Conservation (phyloP, 2,888 invertebrate species). For the Drosophila parthenogenetica region DNA sequence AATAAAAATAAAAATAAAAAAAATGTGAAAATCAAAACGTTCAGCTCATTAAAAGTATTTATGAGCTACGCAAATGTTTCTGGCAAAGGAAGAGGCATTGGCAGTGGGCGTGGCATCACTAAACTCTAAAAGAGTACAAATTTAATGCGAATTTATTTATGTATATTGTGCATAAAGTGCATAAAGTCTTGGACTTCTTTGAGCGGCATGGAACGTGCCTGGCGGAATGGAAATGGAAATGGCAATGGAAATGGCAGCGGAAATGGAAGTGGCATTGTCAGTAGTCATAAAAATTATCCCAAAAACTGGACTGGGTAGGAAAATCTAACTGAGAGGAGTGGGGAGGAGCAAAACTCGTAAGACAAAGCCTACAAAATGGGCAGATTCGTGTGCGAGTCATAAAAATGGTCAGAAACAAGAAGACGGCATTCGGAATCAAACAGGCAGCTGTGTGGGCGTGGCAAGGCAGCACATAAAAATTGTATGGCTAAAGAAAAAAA, state of each 20-base stretch:
- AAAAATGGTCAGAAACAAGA: constrained; percentile 62
- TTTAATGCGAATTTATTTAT: constrained; percentile 64
- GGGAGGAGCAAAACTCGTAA: constrained; percentile 35
- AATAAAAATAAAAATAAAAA: constrained; percentile 44
- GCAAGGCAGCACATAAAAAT: constrained; percentile 56
- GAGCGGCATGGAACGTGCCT: constrained; percentile 42
- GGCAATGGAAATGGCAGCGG: constrained; percentile 35
- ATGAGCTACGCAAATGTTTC: constrained; percentile 63
- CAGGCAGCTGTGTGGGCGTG: constrained; percentile 50
- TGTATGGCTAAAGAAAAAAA: constrained; percentile 41
- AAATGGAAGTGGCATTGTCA: constrained; percentile 52
- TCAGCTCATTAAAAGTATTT: constrained; percentile 64
- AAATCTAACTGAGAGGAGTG: neutral
- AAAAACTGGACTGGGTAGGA: constrained; percentile 35
- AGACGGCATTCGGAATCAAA: constrained; percentile 49
- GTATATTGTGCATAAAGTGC: constrained; percentile 65
- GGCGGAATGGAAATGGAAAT: constrained; percentile 38
- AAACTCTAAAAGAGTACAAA: constrained; percentile 42
- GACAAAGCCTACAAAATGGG: constrained; percentile 58
- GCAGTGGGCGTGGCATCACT: neutral
- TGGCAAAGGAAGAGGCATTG: neutral
- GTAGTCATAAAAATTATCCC: constrained; percentile 61
- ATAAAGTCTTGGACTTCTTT: constrained; percentile 36
- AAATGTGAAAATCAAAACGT: constrained; percentile 56
- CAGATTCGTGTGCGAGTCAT: constrained; percentile 61